Evolutionary conservation across 2,797 vertebrate genomes (phyloP), one percentile per base, ranked within the genome.

Genomic region (Parotocinclus haroldoi): DNA sequence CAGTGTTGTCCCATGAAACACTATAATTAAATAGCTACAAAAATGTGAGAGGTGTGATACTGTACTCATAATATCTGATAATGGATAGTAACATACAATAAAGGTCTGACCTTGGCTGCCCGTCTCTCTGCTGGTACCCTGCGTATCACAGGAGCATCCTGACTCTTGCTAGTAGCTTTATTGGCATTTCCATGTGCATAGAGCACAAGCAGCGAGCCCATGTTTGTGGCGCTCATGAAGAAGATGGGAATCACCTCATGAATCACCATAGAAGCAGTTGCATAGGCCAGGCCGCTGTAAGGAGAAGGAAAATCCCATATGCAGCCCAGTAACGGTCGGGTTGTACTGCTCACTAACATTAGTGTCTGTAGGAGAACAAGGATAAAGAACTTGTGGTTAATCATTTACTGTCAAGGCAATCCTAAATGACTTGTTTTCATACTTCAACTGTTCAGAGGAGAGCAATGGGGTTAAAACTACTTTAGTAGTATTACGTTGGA

Each of bases 261-360:
- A 75, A 92, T 84, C 64, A 89, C 81, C 85, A 93, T 82, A 19
- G 91, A 90, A 12, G 85, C 78, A 9, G 89, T 91, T 50, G 89
- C 89, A 9, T 88, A 92, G 36, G 81, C 79, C 76, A 92, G 79
- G 18, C 89, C 89, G 1, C 76, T 84, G 71, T 76, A 68, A 14
- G 9, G 50, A n/a, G 78, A 62, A 3, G 89, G 89, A n/a, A 93
- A 93, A 75, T 89, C 82, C 90, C 90, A 93, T 17, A 90, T 70
- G 37, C 91, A 93, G 54, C 89, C 88, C 75, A 92, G 77, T 66
- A 92, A 82, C 39, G 92, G 90, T 61, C 89, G 87, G 0, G 85
- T 91, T 19, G 90, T 92, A 80, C 84, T 88, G 82, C 86, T 89
- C 56, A 92, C 79, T 63, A 93, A 64, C 89, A 92, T 91, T 59